Evolutionary conservation across 2,888 invertebrate species (phyloP).

Genomic region (Taphrorychus bicolor): DNA sequence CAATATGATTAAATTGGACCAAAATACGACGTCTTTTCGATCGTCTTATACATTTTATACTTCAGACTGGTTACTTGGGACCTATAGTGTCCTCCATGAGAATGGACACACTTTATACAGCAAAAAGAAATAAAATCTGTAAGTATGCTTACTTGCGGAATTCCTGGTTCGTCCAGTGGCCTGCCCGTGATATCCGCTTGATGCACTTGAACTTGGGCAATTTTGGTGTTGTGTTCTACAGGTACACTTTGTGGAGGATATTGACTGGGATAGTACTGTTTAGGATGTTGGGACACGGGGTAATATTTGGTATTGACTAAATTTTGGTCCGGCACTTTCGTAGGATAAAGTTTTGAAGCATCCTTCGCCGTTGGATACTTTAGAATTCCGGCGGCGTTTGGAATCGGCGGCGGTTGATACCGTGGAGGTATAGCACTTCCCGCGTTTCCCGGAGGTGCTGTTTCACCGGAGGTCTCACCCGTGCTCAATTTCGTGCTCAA

Average conservation of each 20-base stretch:
- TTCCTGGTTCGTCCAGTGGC: slow-evolving; percentile 51
- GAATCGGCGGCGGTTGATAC: slow-evolving; percentile 78
- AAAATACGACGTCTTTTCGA: too few species aligned
- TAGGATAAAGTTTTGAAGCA: slow-evolving; percentile 43
- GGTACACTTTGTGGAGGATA: slow-evolving; percentile 42
- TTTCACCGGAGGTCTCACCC: slow-evolving; percentile 42
- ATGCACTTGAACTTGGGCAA: slow-evolving; percentile 55
- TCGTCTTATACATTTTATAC: too few species aligned
- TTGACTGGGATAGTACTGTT: slow-evolving; percentile 51
- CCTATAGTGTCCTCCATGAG: too few species aligned
- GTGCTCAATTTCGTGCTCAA: slow-evolving; percentile 54
- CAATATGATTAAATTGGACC: too few species aligned
- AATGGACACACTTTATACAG: too few species aligned
- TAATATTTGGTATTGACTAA: slow-evolving; percentile 44
- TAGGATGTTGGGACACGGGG: slow-evolving; percentile 48
- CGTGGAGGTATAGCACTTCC: slow-evolving; percentile 69
- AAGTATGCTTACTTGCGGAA: slow-evolving; percentile 41
- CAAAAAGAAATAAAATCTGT: too few species aligned
- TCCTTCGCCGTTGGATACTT: slow-evolving; percentile 62
- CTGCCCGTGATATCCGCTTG: slow-evolving; percentile 48
- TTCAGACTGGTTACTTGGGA: too few species aligned
- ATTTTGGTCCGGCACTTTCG: slow-evolving; percentile 35
- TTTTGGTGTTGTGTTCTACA: slow-evolving; percentile 50
- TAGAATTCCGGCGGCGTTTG: slow-evolving; percentile 68
- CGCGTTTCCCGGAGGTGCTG: slow-evolving; percentile 41